Evolutionary conservation across 92 coral and sea anemone genomes (phyloP).

Genomic region (Paramuricea clavata): DNA sequence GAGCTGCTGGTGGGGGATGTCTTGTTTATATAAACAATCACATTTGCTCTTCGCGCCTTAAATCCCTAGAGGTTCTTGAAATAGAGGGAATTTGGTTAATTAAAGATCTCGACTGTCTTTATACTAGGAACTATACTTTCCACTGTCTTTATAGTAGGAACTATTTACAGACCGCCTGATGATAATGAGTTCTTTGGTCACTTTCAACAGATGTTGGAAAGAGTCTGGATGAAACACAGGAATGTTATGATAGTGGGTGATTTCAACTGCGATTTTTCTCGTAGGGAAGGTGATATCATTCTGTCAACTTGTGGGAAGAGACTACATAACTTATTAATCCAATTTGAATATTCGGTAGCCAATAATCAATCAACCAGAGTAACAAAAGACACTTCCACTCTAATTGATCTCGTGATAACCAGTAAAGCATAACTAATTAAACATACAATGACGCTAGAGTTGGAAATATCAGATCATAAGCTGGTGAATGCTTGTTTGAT

Average conservation of each 20-base stretch:
- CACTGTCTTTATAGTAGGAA: slow-evolving; percentile 23
- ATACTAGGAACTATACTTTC: slow-evolving; percentile 23
- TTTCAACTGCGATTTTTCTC: background rate
- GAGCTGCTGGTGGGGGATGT: slow-evolving; percentile 48
- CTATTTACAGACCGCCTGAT: slow-evolving; percentile 44
- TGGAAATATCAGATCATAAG: slow-evolving; percentile 52
- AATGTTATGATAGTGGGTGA: background rate
- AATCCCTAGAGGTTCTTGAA: slow-evolving; percentile 19
- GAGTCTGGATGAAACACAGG: slow-evolving; percentile 52
- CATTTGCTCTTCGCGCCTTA: slow-evolving; percentile 34
- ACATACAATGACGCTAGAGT: slow-evolving; percentile 22
- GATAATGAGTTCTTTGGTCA: slow-evolving; percentile 24
- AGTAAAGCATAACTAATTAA: slow-evolving; percentile 1
- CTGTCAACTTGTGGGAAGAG: background rate
- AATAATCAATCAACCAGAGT: background rate
- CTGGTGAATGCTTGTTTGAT: slow-evolving; percentile 32
- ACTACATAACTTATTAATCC: background rate
- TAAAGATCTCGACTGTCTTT: slow-evolving; percentile 41
- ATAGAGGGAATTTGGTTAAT: slow-evolving; percentile 58
- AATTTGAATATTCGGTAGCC: background rate
- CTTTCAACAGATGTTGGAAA: slow-evolving; percentile 27
- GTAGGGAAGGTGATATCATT: background rate
- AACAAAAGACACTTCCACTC: background rate
- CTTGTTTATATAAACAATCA: slow-evolving; percentile 34
- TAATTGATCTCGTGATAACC: slow-evolving; percentile 2